Conservation (phyloP, 1,140 invertebrate species). For the Lamellibrachia luymesi region DNA sequence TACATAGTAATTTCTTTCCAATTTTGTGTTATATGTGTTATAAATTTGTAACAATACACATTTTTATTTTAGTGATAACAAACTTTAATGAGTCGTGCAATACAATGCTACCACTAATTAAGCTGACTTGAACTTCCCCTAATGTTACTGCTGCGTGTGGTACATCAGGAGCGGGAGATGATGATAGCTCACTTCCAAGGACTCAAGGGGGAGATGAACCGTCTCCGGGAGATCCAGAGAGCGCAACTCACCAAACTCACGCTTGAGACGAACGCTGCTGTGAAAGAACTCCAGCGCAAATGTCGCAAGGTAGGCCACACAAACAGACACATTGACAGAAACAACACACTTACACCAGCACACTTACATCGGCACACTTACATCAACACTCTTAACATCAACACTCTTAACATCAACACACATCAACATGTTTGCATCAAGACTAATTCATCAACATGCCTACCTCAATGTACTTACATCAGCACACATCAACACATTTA, state of each 20-base stretch:
- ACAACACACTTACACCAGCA: background rate
- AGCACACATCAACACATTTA: background rate
- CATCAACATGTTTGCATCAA: background rate
- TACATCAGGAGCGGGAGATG: conserved; percentile 5
- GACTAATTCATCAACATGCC: background rate
- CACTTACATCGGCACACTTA: background rate
- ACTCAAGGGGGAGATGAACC: conserved; percentile 56
- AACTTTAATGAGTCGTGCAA: no score
- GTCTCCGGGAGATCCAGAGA: conserved; percentile 49
- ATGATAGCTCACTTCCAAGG: conserved; percentile 31
- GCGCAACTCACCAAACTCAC: conserved; percentile 54
- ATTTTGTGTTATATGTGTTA: no score
- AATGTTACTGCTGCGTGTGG: no score
- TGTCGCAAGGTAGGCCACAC: conserved; percentile 41
- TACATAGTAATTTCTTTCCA: no score
- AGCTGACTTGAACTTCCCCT: no score
- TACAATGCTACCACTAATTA: no score
- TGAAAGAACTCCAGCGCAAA: conserved; percentile 50
- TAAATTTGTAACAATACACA: no score
- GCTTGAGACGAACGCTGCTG: conserved; percentile 49
- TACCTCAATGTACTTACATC: background rate
- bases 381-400: background rate
- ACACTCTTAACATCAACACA: background rate
- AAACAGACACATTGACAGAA: background rate
- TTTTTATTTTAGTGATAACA: no score